Evolutionary conservation across 2,113 vertebrate genomes (phyloP).

Genomic region (Leptosomus discolor): DNA sequence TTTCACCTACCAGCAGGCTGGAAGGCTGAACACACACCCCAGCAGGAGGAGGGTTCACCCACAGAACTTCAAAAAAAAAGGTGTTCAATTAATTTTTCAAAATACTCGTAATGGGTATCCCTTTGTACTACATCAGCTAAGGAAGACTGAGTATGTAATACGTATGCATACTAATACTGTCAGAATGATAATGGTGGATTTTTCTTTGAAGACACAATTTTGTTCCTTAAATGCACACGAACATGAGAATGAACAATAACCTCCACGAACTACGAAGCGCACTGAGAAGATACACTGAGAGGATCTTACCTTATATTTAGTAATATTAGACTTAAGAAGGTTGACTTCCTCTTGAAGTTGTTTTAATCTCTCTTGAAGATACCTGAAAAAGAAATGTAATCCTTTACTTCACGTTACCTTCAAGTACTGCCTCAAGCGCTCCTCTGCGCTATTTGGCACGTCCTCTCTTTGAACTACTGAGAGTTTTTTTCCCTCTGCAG

Average conservation of each 20-base stretch:
- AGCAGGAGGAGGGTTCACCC: background rate
- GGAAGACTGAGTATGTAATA: background rate
- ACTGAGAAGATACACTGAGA: background rate
- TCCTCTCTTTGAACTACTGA: constrained; percentile 18
- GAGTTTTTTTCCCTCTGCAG: background rate
- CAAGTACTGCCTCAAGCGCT: background rate
- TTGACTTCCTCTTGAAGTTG: constrained; percentile 93
- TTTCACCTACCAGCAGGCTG: background rate
- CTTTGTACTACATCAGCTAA: background rate
- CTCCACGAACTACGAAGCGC: background rate
- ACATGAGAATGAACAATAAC: background rate
- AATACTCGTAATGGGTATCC: background rate
- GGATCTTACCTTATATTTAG: constrained; percentile 89
- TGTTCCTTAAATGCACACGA: background rate
- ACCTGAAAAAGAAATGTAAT: constrained; percentile 75
- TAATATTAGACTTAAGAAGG: constrained; percentile 88
- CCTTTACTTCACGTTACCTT: background rate
- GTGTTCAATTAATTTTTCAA: background rate
- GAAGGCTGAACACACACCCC: background rate
- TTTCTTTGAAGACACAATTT: background rate
- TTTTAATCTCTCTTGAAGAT: constrained; percentile 91
- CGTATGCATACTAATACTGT: background rate
- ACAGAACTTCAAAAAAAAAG: background rate
- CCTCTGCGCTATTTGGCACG: constrained; percentile 2
- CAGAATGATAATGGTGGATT: background rate